Percentiles rank a stretch among this genome's conserved stretches.
Conservation (phyloP, 2,888 invertebrate species). For the Hipparchia sbordonii region DNA sequence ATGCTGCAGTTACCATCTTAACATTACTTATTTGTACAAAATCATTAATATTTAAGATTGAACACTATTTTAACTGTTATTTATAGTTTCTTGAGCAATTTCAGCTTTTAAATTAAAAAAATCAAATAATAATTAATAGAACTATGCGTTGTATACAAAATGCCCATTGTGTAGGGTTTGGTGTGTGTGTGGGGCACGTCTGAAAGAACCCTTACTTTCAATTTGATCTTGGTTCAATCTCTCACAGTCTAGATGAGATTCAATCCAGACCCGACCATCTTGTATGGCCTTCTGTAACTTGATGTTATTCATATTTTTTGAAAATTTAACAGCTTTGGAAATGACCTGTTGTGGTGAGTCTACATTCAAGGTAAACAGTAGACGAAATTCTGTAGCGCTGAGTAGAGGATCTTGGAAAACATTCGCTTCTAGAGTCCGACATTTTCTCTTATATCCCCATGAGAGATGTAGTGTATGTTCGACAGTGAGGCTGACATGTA, state of each 20-base stretch:
- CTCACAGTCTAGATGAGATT: conserved; percentile 15
- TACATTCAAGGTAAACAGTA: conserved; percentile 72
- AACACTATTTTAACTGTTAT: too few relatives aligned
- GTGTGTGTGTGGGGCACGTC: too few relatives aligned
- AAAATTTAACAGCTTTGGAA: conserved; percentile 80
- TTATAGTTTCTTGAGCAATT: too few relatives aligned
- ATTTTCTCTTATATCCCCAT: conserved; percentile 50
- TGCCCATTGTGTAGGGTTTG: too few relatives aligned
- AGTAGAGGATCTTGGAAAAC: conserved; percentile 65
- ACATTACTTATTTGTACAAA: too few relatives aligned
- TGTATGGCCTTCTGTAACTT: conserved; percentile 12
- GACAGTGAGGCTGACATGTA: neutral
- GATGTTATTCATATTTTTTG: conserved; percentile 56
- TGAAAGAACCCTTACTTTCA: too few relatives aligned
- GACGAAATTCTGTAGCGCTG: conserved; percentile 63
- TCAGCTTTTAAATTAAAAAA: too few relatives aligned
- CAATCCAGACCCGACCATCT: conserved; percentile 2
- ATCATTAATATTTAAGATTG: too few relatives aligned
- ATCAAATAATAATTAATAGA: too few relatives aligned
- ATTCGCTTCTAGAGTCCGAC: conserved; percentile 66
- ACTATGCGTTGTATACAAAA: too few relatives aligned
- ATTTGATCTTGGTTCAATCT: conserved; percentile 17
- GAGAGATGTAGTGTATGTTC: neutral
- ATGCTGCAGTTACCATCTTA: too few relatives aligned
- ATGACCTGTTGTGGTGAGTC: conserved; percentile 82